phyloP scores from a whole-genome alignment of 2,888 invertebrate species.

The Xestia rhomboidea region DNA sequence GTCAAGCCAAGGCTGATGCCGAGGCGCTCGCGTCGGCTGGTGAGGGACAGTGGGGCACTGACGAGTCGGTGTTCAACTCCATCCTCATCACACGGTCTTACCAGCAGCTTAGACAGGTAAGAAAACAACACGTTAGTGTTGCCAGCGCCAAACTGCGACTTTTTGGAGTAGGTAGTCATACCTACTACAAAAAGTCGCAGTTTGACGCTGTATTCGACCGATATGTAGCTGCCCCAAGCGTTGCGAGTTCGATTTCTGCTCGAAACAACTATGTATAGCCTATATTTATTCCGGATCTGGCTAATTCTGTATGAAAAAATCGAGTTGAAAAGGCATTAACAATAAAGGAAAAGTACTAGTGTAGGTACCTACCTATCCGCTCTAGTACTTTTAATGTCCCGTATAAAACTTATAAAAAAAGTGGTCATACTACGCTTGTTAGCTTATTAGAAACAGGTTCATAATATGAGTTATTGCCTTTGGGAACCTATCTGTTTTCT shows the following conservation, averaged over 20 bases:
- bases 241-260: not conserved
- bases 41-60: slow-evolving; percentile 97
- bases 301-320: not conserved
- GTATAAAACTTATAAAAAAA: not conserved
- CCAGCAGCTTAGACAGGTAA: slow-evolving; percentile 94
- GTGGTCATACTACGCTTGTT: not conserved
- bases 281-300: not conserved
- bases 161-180: too few species aligned
- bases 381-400: not conserved
- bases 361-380: not conserved
- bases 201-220: not conserved
- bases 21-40: slow-evolving; percentile 94
- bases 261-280: not conserved
- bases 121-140: not conserved
- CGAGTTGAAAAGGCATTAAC: not conserved
- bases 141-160: too few species aligned
- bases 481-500: not conserved
- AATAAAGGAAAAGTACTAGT: not conserved
- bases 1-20: slow-evolving; percentile 95
- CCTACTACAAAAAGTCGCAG: not conserved
- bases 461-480: not conserved
- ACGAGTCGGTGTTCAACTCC: slow-evolving; percentile 96
- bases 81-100: slow-evolving; percentile 97
- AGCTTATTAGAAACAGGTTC: not conserved
- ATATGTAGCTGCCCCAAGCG: not conserved